These are phyloP conservation scores for Aphelenchoides besseyi DNA, from an alignment of 1,140 invertebrate species.

Conservation along the genomic window DNA sequence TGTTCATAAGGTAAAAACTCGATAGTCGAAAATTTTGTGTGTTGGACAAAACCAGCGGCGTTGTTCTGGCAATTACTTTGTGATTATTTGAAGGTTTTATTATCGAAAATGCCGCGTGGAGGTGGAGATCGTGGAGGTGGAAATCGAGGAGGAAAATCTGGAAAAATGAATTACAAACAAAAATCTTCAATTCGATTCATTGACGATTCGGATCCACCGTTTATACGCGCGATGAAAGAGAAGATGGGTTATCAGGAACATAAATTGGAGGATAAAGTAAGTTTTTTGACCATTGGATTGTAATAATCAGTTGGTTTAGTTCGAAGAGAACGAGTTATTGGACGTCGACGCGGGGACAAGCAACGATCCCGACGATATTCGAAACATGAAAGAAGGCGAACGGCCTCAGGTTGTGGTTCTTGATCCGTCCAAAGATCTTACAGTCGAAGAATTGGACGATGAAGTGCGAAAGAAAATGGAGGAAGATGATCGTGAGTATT, in stretches of 20 bases:
- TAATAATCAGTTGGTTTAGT: slow-evolving; percentile 31
- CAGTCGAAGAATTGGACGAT: slow-evolving; percentile 44
- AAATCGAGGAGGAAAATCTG: slow-evolving; percentile 6
- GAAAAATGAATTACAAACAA: slow-evolving; percentile 53
- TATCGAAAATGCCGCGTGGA: not conserved
- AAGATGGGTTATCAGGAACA: slow-evolving; percentile 50
- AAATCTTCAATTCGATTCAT: slow-evolving; percentile 45
- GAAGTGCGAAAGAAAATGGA: slow-evolving; percentile 45
- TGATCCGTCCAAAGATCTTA: slow-evolving; percentile 39
- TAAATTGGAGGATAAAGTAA: slow-evolving; percentile 54
- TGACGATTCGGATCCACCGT: slow-evolving; percentile 45
- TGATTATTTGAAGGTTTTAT: no score
- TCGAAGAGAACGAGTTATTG: slow-evolving; percentile 40
- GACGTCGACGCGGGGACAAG: slow-evolving; percentile 34
- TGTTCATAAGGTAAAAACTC: no score
- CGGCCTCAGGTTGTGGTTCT: slow-evolving; percentile 53
- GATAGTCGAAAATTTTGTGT: no score
- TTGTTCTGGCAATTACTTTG: no score
- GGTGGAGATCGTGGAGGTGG: slow-evolving; percentile 13
- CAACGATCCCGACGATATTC: slow-evolving; percentile 44
- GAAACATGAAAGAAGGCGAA: slow-evolving; percentile 49
- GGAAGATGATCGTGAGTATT: slow-evolving; percentile 49
- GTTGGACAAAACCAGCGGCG: no score
- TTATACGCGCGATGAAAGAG: slow-evolving; percentile 45
- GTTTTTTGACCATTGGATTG: not conserved